Base-by-base conservation (phyloP, 2,888 invertebrate species). In the Trachelus troglodyta region DNA sequence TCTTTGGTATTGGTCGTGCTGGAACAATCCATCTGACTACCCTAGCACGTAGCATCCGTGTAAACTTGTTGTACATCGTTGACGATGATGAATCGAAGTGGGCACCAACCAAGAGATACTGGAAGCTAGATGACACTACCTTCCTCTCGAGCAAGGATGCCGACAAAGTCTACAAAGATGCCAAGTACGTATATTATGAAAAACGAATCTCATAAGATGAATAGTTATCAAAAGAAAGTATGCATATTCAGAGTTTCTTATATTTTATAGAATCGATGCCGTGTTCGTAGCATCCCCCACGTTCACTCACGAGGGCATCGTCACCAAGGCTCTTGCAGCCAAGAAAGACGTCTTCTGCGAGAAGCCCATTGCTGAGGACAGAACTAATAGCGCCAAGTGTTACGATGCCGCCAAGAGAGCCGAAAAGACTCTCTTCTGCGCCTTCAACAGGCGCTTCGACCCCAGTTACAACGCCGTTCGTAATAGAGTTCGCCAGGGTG, bases 371-470 rank as follows among this genome's bases (percentile, higher is more conserved):
- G 94, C 95, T 0, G 93, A 94, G 83, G 92, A 92, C 79, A 91
- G 92, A 4, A 91, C 92, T 35, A 92, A 93, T 12, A 93, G 94
- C 0, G 91, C 91, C 81, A 93, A 92, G 78, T 94, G 95, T 84
- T 95, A 94, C 86, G 93, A 94, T 73, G 90, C 92, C 0, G 95
- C 95, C 0, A 92, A 92, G 77, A 91, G 93, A 75, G 92, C 92
- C 37, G 93, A 93, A 2, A 92, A 92, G 40, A 92, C 93, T 0
- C 90, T 95, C 6, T 93, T 94, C 78, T 94, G 94, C 35, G 95
- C 95, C 6, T 95, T 95, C 90, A 95, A 95, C 89, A 93, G 95
- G 80, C 93, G 95, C 33, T 95, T 95, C 86, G 95, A 95, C 87
- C 94, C 94, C 0, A 92, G 94, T 34, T 94, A 94, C 85, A 88